Conservation (phyloP, 37 sponge, comb jelly and placozoan species). For the Amphimedon queenslandica region DNA sequence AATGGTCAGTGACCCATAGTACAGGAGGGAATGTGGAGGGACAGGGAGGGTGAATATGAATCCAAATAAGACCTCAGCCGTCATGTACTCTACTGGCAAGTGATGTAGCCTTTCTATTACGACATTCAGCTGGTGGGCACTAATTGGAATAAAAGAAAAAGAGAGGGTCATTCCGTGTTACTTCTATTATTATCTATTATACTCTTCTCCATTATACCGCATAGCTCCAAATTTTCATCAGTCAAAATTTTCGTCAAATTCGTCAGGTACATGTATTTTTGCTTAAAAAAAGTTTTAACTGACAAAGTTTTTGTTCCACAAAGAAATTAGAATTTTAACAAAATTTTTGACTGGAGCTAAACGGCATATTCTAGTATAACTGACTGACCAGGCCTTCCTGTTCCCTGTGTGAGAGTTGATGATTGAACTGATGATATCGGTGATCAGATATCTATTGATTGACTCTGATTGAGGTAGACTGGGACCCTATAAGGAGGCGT, state of each 20-base stretch:
- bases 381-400: constrained; percentile 77
- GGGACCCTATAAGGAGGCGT: background rate
- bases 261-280: too few species aligned
- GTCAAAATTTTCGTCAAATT: too few species aligned
- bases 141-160: too few species aligned
- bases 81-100: constrained; percentile 35
- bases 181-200: too few species aligned
- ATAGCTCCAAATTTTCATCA: too few species aligned
- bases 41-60: constrained; percentile 67
- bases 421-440: constrained; percentile 60
- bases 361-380: too few species aligned
- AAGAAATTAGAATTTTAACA: too few species aligned
- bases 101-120: constrained; percentile 13
- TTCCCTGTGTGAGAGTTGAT: constrained; percentile 47
- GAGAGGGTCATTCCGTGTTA: too few species aligned
- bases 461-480: constrained; percentile 33
- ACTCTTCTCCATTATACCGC: too few species aligned
- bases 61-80: constrained; percentile 64
- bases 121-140: constrained; percentile 6
- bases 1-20: constrained; percentile 76
- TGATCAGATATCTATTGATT: constrained; percentile 81
- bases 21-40: constrained; percentile 70
- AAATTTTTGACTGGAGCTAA: too few species aligned
- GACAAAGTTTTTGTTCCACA: too few species aligned
- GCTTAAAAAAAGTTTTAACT: too few species aligned